These are phyloP conservation scores for Dinocampus coccinellae DNA, from an alignment of 2,888 invertebrate species.

Conservation along the genomic window DNA sequence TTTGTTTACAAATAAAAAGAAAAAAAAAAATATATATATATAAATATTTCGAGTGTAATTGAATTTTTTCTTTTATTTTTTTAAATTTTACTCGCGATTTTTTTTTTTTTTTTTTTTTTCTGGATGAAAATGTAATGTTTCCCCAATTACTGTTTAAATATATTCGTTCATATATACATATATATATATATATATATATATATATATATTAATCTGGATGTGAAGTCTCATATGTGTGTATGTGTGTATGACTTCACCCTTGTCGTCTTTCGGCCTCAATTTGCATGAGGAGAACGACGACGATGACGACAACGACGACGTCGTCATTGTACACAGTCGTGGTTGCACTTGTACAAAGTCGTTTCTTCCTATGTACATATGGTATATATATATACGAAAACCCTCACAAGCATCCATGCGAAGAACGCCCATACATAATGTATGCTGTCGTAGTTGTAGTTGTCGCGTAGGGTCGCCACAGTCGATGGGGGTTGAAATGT, in stretches of 20 bases:
- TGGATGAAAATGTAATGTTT: too few species aligned
- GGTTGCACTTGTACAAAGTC: slow-evolving; percentile 30
- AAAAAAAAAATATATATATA: too few species aligned
- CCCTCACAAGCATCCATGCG: slow-evolving; percentile 27
- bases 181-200: not conserved
- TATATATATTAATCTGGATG: not conserved
- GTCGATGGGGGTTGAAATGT: slow-evolving; percentile 28
- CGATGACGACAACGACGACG: not conserved
- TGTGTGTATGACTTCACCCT: slow-evolving; percentile 8
- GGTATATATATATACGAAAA: slow-evolving; percentile 6
- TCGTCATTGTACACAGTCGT: slow-evolving; percentile 13
- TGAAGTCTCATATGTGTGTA: not conserved
- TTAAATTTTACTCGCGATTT: too few species aligned
- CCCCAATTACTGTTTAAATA: slow-evolving; percentile 22
- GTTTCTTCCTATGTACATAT: slow-evolving; percentile 1
- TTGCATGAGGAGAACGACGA: slow-evolving; percentile 46
- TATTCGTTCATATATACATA: too few species aligned
- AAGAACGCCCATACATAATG: slow-evolving; percentile 47
- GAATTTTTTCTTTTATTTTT: too few species aligned
- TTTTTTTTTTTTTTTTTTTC: too few species aligned
- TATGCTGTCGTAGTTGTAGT: slow-evolving; percentile 46
- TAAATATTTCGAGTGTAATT: too few species aligned
- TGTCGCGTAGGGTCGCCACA: slow-evolving; percentile 39
- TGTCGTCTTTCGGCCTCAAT: slow-evolving; percentile 37
- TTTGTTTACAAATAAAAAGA: too few species aligned